These are phyloP conservation scores for Alentia gelatinosa DNA, from an alignment of 2,888 invertebrate species.

Conservation along the genomic window DNA sequence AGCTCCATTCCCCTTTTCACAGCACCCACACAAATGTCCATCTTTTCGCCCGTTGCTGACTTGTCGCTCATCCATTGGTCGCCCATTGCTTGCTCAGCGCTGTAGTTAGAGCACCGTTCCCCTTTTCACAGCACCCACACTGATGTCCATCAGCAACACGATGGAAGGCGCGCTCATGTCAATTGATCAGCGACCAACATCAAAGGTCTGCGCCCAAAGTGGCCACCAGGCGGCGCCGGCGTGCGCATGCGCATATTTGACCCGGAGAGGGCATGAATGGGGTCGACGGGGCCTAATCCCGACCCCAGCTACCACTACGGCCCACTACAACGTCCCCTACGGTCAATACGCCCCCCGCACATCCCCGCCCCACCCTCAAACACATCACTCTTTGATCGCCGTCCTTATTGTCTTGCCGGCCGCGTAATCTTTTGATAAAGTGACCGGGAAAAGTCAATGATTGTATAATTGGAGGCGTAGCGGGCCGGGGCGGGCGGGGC, in stretches of 20 bases:
- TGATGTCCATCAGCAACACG: too few species aligned
- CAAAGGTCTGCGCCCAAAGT: neutral
- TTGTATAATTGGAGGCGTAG: conserved; percentile 41
- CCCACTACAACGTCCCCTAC: neutral
- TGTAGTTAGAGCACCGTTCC: too few species aligned
- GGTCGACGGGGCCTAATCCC: neutral
- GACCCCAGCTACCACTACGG: neutral
- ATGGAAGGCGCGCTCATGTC: conserved; percentile 33
- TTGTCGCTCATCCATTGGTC: too few species aligned
- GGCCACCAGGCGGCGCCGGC: neutral
- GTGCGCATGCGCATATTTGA: conserved; percentile 19
- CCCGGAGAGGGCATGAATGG: neutral
- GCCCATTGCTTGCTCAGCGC: too few species aligned
- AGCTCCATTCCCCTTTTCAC: too few species aligned
- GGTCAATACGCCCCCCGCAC: neutral
- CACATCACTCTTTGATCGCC: conserved; percentile 44
- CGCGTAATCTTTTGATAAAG: conserved; percentile 49
- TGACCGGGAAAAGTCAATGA: conserved; percentile 53
- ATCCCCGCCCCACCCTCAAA: conserved; percentile 44
- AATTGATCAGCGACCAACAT: conserved; percentile 38
- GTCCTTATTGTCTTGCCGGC: conserved; percentile 38
- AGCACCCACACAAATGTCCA: too few species aligned
- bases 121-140: too few species aligned
- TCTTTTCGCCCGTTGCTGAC: too few species aligned
- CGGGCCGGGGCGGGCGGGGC: neutral